These are phyloP conservation scores for Tanaodytes sp. DNA, from an alignment of 2,888 invertebrate species.

Conservation along the genomic window DNA sequence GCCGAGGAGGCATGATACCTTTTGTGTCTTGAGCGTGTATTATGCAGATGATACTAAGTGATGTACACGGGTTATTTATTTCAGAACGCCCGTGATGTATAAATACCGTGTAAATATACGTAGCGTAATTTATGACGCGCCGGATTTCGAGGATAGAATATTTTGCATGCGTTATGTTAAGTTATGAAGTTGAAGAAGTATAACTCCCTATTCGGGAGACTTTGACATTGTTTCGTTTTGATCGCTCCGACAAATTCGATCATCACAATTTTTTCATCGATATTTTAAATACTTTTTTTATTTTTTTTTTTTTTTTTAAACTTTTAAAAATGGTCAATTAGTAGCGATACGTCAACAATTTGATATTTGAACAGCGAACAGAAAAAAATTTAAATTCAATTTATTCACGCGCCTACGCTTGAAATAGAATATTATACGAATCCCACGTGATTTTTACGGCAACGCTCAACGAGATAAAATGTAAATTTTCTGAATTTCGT, in stretches of 20 bases:
- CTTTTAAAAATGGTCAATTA: not conserved
- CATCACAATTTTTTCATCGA: too few species aligned
- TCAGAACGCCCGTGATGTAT: conserved; percentile 26
- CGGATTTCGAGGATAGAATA: conserved; percentile 14
- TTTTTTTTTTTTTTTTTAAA: too few species aligned
- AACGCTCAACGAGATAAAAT: conserved; percentile 24
- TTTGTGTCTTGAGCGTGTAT: conserved; percentile 37
- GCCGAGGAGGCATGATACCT: conserved; percentile 34
- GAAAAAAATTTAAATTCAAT: conserved; percentile 13
- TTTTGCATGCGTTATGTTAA: conserved; percentile 2
- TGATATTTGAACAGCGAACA: conserved; percentile 2
- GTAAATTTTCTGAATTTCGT: conserved; percentile 22
- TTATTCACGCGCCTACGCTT: not conserved
- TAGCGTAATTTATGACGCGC: conserved; percentile 9
- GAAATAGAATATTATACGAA: conserved; percentile 23
- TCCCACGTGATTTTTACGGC: conserved; percentile 11
- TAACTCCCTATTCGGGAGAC: too few species aligned
- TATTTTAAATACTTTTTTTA: not conserved
- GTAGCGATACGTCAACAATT: conserved; percentile 17
- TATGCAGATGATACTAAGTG: conserved; percentile 39
- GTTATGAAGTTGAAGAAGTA: conserved; percentile 1
- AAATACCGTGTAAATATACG: conserved; percentile 23
- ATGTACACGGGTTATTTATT: conserved; percentile 29
- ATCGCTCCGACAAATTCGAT: too few species aligned
- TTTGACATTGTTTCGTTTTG: too few species aligned